phyloP scores from a whole-genome alignment of 2,113 vertebrate species.

The Lathamus discolor region DNA sequence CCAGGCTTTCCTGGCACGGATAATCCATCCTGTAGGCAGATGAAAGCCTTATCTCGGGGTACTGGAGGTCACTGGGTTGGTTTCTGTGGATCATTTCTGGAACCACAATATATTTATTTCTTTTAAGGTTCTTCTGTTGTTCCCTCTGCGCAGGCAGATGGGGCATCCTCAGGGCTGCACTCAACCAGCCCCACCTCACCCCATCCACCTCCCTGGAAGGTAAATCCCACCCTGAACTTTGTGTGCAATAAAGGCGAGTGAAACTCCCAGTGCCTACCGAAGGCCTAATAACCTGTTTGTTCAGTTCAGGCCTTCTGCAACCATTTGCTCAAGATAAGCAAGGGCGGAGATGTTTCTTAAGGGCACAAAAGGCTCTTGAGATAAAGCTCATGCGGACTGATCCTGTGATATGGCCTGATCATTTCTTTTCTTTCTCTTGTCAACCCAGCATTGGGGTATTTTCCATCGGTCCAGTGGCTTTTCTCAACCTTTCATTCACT shows the following conservation, averaged over 20 bases:
- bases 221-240: conserved; percentile 33
- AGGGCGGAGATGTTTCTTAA: conserved; percentile 16
- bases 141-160: background rate
- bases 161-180: accelerated
- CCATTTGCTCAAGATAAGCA: conserved; percentile 55
- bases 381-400: background rate
- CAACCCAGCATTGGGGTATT: background rate
- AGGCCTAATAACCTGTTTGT: conserved; percentile 42
- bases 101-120: background rate
- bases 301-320: conserved; percentile 37
- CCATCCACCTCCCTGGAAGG: background rate
- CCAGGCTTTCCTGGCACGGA: background rate
- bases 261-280: background rate
- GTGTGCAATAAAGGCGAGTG: background rate
- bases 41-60: background rate
- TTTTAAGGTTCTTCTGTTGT: background rate
- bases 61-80: background rate
- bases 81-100: background rate
- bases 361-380: conserved; percentile 23
- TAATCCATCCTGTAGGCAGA: background rate
- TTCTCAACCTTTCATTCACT: background rate
- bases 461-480: background rate
- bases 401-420: accelerated
- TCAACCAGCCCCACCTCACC: background rate
- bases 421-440: background rate